Base-by-base conservation (phyloP, 2,113 vertebrate species). In the Datnioides undecimradiatus region DNA sequence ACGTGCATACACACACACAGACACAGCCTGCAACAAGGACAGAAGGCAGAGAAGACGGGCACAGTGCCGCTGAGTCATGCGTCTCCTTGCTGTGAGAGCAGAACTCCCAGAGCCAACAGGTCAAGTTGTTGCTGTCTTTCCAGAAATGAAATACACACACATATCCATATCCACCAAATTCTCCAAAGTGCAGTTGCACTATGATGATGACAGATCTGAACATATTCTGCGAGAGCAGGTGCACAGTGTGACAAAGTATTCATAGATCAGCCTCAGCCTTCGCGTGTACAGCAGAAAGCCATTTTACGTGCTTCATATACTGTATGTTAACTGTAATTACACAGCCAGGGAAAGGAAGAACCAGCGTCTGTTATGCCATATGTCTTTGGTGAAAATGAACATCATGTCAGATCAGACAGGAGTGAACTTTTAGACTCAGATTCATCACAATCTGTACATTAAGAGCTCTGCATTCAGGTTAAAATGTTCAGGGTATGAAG, bases 41-140 rank as follows among this genome's bases (percentile, higher is more conserved):
- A 83, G 79, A 77, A 84, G 67, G 63, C 68, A 66, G 51, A 65
- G 73, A 68, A 21, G 25, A 77, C 34, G 64, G 62, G 67, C 43
- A 16, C 19, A 11, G 17, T 12, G 57, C 54, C 29, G 46, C 82
- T 63, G 76, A 92, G 64, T 89, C 85, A 88, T 65, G 59, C 25
- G 12, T 67, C 58, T 71, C 68, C 51, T 66, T 51, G 3, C 60
- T 64, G 80, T n/a, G 66, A 64, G 10, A 84, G 69, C 40, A 52
- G 34, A 52, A 48, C 31, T n/a, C 51, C 17, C n/a, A 45, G 48
- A 51, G 72, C 54, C 27, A 76, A 54, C 71, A 80, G 76, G 81
- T 88, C 73, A 76, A 78, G 57, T 45, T 58, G 70, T 38, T 73
- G 62, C 38, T 19, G 14, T 73, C 57, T 76, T 17, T 60, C 41